phyloP scores from a whole-genome alignment of 2,797 vertebrate species.

The Scarus forsteni region DNA sequence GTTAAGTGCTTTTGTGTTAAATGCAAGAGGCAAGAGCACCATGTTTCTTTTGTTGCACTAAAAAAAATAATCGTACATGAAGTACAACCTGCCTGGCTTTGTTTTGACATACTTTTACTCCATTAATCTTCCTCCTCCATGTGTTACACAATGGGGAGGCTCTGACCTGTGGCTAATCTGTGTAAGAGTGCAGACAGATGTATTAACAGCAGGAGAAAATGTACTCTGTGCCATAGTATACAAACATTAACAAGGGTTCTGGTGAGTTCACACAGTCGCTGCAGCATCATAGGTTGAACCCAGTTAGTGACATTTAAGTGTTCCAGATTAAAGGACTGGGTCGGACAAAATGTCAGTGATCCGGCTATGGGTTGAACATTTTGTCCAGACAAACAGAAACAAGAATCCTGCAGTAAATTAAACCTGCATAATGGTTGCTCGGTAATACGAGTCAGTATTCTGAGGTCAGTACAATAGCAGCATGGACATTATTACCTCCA shows the following conservation, averaged over 20 bases:
- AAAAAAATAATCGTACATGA: neutral
- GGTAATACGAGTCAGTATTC: neutral
- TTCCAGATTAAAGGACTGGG: neutral
- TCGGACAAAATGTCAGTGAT: neutral
- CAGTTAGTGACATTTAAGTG: neutral
- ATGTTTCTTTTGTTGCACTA: neutral
- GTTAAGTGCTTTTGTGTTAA: too few relatives aligned
- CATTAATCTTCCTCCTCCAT: conserved; percentile 35
- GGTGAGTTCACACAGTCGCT: neutral
- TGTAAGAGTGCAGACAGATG: conserved; percentile 42
- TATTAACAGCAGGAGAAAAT: conserved; percentile 31
- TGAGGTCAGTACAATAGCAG: too few relatives aligned
- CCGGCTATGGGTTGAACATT: neutral
- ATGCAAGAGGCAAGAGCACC: too few relatives aligned
- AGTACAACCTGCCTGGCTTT: neutral
- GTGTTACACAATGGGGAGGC: conserved; percentile 36
- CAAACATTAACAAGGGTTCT: conserved; percentile 3
- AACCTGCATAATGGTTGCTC: neutral
- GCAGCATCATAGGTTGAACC: neutral
- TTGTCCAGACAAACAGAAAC: neutral
- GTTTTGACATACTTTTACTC: conserved; percentile 38
- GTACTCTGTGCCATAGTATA: conserved; percentile 14
- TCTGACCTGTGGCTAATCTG: conserved; percentile 28
- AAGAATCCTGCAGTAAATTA: neutral
- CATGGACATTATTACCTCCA: too few relatives aligned